Conservation (phyloP, 1,140 invertebrate genomes). For the Stegodyphus dumicola region DNA sequence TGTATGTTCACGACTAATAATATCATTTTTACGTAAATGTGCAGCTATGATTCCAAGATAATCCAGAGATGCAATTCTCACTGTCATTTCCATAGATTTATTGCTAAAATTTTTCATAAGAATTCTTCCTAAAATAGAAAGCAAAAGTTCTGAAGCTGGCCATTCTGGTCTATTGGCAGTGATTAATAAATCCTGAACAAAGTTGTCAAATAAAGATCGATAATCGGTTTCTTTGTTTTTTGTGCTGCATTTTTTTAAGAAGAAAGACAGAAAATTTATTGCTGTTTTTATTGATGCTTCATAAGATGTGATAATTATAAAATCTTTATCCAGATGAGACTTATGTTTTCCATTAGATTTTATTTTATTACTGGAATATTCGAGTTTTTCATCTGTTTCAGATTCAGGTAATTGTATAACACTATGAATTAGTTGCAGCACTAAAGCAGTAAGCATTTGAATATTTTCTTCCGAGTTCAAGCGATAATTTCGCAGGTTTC, state of each 20-base stretch:
- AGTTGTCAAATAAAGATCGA: conserved; percentile 97
- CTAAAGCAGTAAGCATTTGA: conserved; percentile 98
- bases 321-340: conserved; percentile 80
- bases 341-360: conserved; percentile 22
- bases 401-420: conserved; percentile 87
- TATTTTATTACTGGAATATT: conserved; percentile 10
- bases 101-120: conserved; percentile 95
- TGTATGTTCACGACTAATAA: conserved; percentile 87
- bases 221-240: conserved; percentile 97
- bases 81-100: conserved; percentile 94
- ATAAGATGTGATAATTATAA: conserved; percentile 89
- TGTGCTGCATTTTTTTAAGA: conserved; percentile 94
- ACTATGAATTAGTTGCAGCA: conserved; percentile 96
- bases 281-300: conserved; percentile 92
- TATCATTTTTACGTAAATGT: conserved; percentile 90
- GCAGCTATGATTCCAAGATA: conserved; percentile 98
- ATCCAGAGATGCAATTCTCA: conserved; percentile 95
- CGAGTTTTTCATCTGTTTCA: conserved; percentile 21
- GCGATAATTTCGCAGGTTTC: conserved; percentile 77
- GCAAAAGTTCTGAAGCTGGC: conserved; percentile 95
- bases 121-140: conserved; percentile 93
- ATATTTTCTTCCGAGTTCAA: conserved; percentile 89
- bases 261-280: conserved; percentile 93
- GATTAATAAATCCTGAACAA: conserved; percentile 96
- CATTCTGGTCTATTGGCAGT: conserved; percentile 99